phyloP scores from a whole-genome alignment of 2,888 invertebrate species.

The Oscheius sp. region DNA sequence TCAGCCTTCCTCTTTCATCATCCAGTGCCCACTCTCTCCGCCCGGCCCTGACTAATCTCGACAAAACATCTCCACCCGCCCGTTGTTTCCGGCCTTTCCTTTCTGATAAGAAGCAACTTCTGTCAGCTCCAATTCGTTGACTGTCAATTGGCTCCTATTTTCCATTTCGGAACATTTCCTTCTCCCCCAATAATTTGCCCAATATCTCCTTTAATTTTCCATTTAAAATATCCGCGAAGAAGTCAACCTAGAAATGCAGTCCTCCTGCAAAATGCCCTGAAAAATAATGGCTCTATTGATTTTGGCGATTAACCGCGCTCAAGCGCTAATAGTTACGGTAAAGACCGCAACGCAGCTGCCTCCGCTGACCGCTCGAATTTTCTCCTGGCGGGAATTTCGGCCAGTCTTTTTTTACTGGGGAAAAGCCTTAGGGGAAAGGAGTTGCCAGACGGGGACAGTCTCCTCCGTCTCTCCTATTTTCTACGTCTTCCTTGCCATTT shows the following conservation, averaged over 20 bases:
- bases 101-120: neutral
- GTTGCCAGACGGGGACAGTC: too few relatives aligned
- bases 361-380: constrained; percentile 25
- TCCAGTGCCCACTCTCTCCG: constrained; percentile 6
- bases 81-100: neutral
- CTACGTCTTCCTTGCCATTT: too few relatives aligned
- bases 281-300: constrained; percentile 6
- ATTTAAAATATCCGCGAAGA: neutral
- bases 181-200: neutral
- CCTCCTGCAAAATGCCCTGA: neutral
- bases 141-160: neutral
- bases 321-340: constrained; percentile 28
- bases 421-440: too few relatives aligned
- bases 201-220: neutral
- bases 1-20: constrained; percentile 19
- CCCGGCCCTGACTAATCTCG: neutral
- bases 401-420: neutral
- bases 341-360: constrained; percentile 27
- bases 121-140: neutral
- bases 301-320: constrained; percentile 30
- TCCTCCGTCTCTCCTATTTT: too few relatives aligned
- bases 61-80: constrained; percentile 2
- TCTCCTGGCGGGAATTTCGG: neutral
- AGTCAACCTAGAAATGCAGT: neutral
- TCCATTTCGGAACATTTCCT: neutral